A percentile compares a stretch with the other conserved stretches of the same genome.
Conservation (phyloP, 2,888 invertebrate species). For the Junonia oenone region DNA sequence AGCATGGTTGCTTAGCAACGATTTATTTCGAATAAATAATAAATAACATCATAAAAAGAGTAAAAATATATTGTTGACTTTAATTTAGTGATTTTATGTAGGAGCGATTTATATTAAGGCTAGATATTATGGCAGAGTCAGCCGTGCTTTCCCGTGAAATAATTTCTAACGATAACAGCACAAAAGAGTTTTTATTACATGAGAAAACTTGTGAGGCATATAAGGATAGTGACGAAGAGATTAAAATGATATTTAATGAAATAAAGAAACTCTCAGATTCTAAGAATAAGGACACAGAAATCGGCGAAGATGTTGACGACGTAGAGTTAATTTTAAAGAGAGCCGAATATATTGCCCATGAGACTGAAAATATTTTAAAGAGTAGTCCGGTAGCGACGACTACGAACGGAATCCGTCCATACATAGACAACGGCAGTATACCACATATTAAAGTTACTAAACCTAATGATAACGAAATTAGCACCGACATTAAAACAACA, state of each 20-base stretch:
- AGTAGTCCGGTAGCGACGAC: conserved; percentile 44
- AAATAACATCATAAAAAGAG: background rate
- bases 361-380: conserved; percentile 61
- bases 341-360: conserved; percentile 63
- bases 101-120: background rate
- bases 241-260: conserved; percentile 84
- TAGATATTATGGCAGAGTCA: conserved; percentile 43
- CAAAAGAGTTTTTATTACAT: conserved; percentile 62
- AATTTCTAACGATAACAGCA: conserved; percentile 61
- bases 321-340: conserved; percentile 65
- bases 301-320: conserved; percentile 59
- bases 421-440: conserved; percentile 38
- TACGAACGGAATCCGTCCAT: conserved; percentile 33
- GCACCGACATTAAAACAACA: conserved; percentile 35
- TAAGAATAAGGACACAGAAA: conserved; percentile 44
- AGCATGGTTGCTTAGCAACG: conserved; percentile 29
- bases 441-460: conserved; percentile 66
- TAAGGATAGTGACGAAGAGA: conserved; percentile 79
- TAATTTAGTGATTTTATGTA: background rate
- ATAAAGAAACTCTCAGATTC: conserved; percentile 78
- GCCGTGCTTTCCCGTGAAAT: conserved; percentile 37
- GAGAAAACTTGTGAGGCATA: conserved; percentile 64
- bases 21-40: conserved; percentile 9
- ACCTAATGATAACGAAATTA: conserved; percentile 42
- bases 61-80: conserved; percentile 2